Conservation (phyloP, 2,888 invertebrate genomes). For the Mystacides longicornis region DNA sequence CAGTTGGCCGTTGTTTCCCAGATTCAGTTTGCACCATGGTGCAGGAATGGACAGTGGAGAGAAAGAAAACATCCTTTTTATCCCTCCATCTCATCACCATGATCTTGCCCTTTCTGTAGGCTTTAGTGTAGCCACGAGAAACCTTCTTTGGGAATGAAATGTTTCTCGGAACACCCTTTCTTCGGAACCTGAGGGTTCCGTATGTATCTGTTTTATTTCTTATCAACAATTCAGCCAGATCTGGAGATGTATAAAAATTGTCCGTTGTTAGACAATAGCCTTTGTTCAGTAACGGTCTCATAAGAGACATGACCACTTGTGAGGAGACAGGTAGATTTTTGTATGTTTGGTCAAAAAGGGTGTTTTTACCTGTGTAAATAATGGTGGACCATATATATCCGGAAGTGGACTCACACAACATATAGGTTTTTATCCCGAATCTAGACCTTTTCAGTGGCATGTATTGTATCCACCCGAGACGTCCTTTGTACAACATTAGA, state of each 20-base stretch:
- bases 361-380: constrained; percentile 29
- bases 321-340: constrained; percentile 24
- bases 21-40: too few species aligned
- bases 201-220: constrained; percentile 23
- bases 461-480: constrained; percentile 30
- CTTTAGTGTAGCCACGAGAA: constrained; percentile 20
- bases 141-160: constrained; percentile 20
- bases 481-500: constrained; percentile 29
- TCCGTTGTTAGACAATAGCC: constrained; percentile 27
- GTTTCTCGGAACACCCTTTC: constrained; percentile 23
- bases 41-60: constrained; percentile 25
- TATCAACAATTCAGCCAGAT: constrained; percentile 11
- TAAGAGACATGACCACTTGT: constrained; percentile 27
- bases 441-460: constrained; percentile 29
- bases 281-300: constrained; percentile 24
- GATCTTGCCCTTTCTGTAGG: constrained; percentile 25
- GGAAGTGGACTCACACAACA: constrained; percentile 30
- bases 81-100: constrained; percentile 26
- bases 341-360: constrained; percentile 23
- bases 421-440: constrained; percentile 30
- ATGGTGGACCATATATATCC: constrained; percentile 28
- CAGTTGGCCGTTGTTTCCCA: too few species aligned
- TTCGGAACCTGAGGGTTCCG: constrained; percentile 22
- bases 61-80: constrained; percentile 13
- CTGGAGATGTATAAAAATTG: constrained; percentile 27